Evolutionary conservation across 1,140 invertebrate genomes (phyloP), one percentile per base, ranked within the genome.

Genomic region (Musca vetustissima): DNA sequence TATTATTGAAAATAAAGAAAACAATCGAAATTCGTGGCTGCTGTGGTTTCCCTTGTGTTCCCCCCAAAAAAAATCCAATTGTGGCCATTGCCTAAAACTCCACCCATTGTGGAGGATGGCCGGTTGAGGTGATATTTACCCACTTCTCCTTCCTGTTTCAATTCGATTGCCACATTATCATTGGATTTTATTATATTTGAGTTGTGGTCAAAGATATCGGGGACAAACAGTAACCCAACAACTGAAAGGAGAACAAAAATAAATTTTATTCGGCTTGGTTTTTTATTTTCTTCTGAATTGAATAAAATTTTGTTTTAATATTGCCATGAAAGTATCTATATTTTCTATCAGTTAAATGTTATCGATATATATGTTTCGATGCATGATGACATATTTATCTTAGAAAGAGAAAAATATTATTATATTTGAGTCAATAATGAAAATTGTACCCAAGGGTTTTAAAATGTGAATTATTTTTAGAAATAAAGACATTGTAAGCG

Each of bases 221-320:
- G 52, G 64, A 32, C 64, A 52, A 69, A 61, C 19, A 21, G 21
- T 21, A n/a, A n/a, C n/a, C n/a, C 36, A 43, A 43, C 11, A 43
- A 43, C 36, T 43, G 3, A 13, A 57, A 57, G 8, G 8, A 57
- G 15, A 28, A 57, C 15, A n/a, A 4, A 57, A 57, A 69, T 65
- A 65, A 59, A 66, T 66, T 70, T 70, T 70, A 66, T 66, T 70
- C 66, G 64, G 48, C 66, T 69, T 32, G 3, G 4, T 13, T 43
- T 43, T 43, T 43, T 13, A 43, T 43, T 43, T 69, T 66, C 73
- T 64, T 69, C 68, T 69, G 76, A 80, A 80, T 80, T 80, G 78
- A 80, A 80, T 80, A 76, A 80, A 78, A 80, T 77, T 74, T 72
- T 76, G 24, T 64, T 71, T 70, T 70, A 67, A 67, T 70, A 24